Base-by-base conservation (phyloP, 2,888 invertebrate genomes). In the Drosophila cognata region DNA sequence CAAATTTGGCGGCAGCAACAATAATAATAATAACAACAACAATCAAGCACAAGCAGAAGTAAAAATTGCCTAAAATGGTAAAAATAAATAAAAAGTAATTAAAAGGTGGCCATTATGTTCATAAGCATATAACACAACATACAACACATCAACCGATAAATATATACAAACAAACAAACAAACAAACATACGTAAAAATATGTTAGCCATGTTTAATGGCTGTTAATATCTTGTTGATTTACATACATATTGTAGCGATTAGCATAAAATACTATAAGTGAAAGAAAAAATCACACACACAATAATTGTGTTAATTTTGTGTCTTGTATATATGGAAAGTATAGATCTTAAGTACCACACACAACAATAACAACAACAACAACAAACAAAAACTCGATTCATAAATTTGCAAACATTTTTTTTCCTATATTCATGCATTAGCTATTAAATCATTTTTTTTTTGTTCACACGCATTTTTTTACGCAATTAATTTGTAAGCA, bases 161-260 rank as follows among this genome's bases (percentile, higher is more conserved):
- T 11, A 56, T 56, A 56, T 29, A 57, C 29, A 57, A 57, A 64
- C 36, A 48, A 48, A 71, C 36, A 55, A 28, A 55, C n/a, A n/a
- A n/a, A n/a, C n/a, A 33, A 36, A 18, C 55, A 77, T 69, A 62
- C 70, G 58, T 74, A 62, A 58, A 62, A 58, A 74, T 69, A 68
- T 72, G 62, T 71, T 74, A 71, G 78, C 78, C 78, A 79, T 80
- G 76, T 69, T 75, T 56, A 71, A 51, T 79, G 78, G 80, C 78
- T 79, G 78, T 80, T 78, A 62, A 69, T 67, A 63, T 51, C 59
- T 55, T 77, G 74, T 77, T 77, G 62, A 66, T 59, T 79, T 80
- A 76, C 76, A 79, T 78, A 71, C 79, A 78, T 78, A 79, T 63
- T 75, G 64, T 78, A 79, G 72, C 72, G 48, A 63, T 41, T 64